Conservation (phyloP, 2,888 invertebrate species). For the Chirona hameri region DNA sequence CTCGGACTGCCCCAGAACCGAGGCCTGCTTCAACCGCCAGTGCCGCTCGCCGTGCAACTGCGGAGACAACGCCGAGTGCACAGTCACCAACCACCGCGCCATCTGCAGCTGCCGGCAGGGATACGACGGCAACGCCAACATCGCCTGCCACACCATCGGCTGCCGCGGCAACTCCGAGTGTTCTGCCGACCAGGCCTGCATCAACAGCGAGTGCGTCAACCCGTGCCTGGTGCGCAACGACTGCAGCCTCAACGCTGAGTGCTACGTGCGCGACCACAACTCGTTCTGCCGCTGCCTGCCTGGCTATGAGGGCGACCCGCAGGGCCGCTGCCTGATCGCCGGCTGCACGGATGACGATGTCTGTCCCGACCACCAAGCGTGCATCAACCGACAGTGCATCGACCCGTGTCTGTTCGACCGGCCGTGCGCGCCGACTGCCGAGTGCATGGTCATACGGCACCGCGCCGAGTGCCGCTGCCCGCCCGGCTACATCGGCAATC, state of each 20-base stretch:
- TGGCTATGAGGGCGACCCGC: constrained; percentile 45
- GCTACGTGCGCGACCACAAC: constrained; percentile 43
- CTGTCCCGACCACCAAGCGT: constrained; percentile 64
- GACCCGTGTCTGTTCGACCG: constrained; percentile 60
- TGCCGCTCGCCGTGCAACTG: constrained; percentile 86
- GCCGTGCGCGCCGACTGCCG: constrained; percentile 54
- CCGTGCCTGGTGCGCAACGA: constrained; percentile 76
- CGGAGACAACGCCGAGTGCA: constrained; percentile 75
- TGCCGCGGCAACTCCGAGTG: constrained; percentile 81
- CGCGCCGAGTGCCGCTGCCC: constrained; percentile 73
- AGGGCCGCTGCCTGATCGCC: constrained; percentile 50
- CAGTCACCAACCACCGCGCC: constrained; percentile 76
- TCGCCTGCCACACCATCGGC: constrained; percentile 72
- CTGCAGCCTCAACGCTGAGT: constrained; percentile 52
- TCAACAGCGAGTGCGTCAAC: constrained; percentile 71
- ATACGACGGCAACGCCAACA: constrained; percentile 80
- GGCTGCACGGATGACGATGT: constrained; percentile 82
- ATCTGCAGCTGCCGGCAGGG: constrained; percentile 80
- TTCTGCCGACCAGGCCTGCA: constrained; percentile 73
- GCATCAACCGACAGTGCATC: constrained; percentile 66
- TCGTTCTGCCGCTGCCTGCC: constrained; percentile 46
- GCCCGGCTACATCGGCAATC: constrained; percentile 67
- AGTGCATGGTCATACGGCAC: constrained; percentile 45
- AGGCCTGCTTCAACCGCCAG: constrained; percentile 79
- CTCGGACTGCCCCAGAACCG: constrained; percentile 69